Conservation (phyloP, 2,888 invertebrate species). For the Ophion obscuratus region DNA sequence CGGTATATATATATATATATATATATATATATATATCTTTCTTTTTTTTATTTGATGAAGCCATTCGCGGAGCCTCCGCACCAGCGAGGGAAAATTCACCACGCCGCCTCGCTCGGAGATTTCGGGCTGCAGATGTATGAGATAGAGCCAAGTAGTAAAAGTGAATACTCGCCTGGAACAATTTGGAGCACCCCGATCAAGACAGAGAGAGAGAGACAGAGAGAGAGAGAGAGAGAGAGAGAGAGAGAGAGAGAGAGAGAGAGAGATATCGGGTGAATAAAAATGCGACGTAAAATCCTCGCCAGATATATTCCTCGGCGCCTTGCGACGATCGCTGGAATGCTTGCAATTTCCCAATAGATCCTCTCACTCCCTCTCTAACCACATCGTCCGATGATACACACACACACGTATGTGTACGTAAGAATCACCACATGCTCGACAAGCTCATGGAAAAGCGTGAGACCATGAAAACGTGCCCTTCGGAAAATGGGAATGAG, state of each 20-base stretch:
- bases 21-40: no score
- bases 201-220: no score
- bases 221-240: no score
- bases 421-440: constrained; percentile 9
- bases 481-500: constrained; percentile 47
- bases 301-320: constrained; percentile 44
- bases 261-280: constrained; percentile 50
- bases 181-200: constrained; percentile 5
- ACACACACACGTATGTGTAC: neutral
- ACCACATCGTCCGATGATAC: constrained; percentile 11
- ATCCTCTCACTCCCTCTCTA: constrained; percentile 1
- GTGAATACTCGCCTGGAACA: constrained; percentile 30
- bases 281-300: constrained; percentile 61
- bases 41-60: constrained; percentile 1
- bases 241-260: neutral
- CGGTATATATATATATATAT: no score
- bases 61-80: neutral
- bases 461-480: constrained; percentile 56
- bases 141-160: constrained; percentile 18
- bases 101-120: neutral
- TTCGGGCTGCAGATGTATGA: constrained; percentile 4
- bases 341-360: constrained; percentile 64
- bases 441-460: constrained; percentile 29
- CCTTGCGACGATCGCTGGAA: constrained; percentile 61
- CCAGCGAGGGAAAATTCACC: neutral